These are phyloP conservation scores for Tenthredo mesomela DNA, from an alignment of 2,888 invertebrate genomes.

Conservation along the genomic window DNA sequence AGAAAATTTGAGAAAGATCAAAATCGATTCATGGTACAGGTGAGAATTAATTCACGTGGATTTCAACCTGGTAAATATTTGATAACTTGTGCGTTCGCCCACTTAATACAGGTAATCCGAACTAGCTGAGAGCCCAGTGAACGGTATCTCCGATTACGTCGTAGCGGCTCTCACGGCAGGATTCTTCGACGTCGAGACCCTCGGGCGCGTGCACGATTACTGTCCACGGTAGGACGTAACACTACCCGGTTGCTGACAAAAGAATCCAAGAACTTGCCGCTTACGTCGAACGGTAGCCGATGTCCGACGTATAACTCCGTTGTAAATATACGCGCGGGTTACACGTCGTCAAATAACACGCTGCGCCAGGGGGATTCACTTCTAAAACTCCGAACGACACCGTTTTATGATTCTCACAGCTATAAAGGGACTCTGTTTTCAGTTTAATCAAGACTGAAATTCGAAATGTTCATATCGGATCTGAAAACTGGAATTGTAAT, in stretches of 20 bases:
- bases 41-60: not conserved
- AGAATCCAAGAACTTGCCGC: slow-evolving; percentile 36
- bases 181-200: slow-evolving; percentile 35
- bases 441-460: not conserved
- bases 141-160: slow-evolving; percentile 50
- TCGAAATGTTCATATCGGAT: not conserved
- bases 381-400: not conserved
- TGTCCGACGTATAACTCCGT: not conserved
- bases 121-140: slow-evolving; percentile 33
- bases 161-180: slow-evolving; percentile 34
- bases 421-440: slow-evolving; percentile 1
- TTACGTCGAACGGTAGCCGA: slow-evolving; percentile 32
- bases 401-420: not conserved
- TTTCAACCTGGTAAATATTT: slow-evolving; percentile 20
- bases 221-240: slow-evolving; percentile 43
- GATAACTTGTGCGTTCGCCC: slow-evolving; percentile 33
- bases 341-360: slow-evolving; percentile 39
- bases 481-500: not conserved
- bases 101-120: slow-evolving; percentile 36
- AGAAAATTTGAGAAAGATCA: not conserved
- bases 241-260: slow-evolving; percentile 46
- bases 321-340: slow-evolving; percentile 42
- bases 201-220: slow-evolving; percentile 42
- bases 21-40: not conserved
- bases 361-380: not conserved